Percentiles rank a stretch among this genome's conserved stretches.
Evolutionary conservation across 2,888 invertebrate genomes (phyloP).

Genomic region (Chymomyza caudatula): DNA sequence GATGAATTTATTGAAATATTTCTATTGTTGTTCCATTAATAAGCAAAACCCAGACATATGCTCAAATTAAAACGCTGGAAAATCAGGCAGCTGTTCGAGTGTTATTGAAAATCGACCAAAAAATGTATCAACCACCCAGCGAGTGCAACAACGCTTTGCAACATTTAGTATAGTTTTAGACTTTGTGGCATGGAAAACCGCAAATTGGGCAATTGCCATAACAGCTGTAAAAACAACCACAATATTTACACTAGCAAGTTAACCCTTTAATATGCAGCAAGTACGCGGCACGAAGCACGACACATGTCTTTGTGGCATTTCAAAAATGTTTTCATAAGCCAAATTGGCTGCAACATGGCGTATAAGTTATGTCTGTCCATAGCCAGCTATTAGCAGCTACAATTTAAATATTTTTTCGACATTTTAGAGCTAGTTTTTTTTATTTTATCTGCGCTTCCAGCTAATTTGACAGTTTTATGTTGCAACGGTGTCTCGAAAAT

Average conservation of each 20-base stretch:
- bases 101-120: conserved; percentile 3
- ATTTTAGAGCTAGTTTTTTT: neutral
- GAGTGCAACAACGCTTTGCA: neutral
- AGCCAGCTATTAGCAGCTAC: neutral
- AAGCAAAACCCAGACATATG: conserved; percentile 45
- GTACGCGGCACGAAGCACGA: too few species aligned
- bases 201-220: conserved; percentile 41
- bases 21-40: neutral
- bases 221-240: conserved; percentile 24
- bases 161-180: conserved; percentile 16
- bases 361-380: conserved; percentile 52
- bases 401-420: conserved; percentile 38
- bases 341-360: conserved; percentile 5
- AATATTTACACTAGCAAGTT: neutral
- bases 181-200: conserved; percentile 13
- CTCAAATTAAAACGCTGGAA: conserved; percentile 39
- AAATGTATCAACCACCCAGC: conserved; percentile 28
- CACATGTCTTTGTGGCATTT: conserved; percentile 4
- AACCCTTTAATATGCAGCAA: conserved; percentile 1
- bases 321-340: neutral
- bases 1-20: conserved; percentile 67
- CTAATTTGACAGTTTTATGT: conserved; percentile 69
- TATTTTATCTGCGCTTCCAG: conserved; percentile 10
- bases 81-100: conserved; percentile 62
- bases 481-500: conserved; percentile 42